Conservation (phyloP, 2,797 vertebrate genomes). For the Lateolabrax maculatus region DNA sequence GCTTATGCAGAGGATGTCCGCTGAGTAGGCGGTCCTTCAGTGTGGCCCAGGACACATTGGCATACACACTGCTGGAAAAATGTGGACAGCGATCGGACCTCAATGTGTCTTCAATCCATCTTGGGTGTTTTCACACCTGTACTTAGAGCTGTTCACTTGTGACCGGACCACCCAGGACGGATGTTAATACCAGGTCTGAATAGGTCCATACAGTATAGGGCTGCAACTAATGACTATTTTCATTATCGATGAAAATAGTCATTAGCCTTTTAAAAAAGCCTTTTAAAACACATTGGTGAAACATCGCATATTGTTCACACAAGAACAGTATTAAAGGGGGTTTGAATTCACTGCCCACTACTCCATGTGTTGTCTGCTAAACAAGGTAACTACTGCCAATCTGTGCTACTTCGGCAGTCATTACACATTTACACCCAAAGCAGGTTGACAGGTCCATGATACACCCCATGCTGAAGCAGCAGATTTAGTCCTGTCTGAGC, state of each 20-base stretch:
- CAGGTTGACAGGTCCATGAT: constrained; percentile 32
- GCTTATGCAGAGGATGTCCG: too few species aligned
- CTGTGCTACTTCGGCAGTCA: constrained; percentile 4
- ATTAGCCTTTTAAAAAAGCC: too few species aligned
- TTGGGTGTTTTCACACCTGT: too few species aligned
- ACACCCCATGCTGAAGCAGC: constrained; percentile 9
- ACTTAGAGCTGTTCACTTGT: too few species aligned
- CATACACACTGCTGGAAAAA: too few species aligned
- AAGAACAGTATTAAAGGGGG: background rate
- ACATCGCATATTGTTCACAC: background rate
- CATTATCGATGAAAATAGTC: background rate
- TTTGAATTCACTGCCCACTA: background rate
- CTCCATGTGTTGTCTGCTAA: background rate
- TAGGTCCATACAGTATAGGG: background rate
- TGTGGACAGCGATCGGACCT: too few species aligned
- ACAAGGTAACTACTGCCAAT: background rate
- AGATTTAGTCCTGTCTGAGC: constrained; percentile 59
- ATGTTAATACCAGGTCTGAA: too few species aligned
- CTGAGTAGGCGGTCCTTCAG: too few species aligned
- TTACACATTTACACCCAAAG: constrained; percentile 55
- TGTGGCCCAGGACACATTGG: too few species aligned
- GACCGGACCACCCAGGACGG: too few species aligned
- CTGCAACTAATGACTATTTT: background rate
- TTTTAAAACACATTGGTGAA: background rate
- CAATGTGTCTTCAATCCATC: too few species aligned